Conservation (phyloP, 1,140 invertebrate species). For the Goniozus legneri region DNA sequence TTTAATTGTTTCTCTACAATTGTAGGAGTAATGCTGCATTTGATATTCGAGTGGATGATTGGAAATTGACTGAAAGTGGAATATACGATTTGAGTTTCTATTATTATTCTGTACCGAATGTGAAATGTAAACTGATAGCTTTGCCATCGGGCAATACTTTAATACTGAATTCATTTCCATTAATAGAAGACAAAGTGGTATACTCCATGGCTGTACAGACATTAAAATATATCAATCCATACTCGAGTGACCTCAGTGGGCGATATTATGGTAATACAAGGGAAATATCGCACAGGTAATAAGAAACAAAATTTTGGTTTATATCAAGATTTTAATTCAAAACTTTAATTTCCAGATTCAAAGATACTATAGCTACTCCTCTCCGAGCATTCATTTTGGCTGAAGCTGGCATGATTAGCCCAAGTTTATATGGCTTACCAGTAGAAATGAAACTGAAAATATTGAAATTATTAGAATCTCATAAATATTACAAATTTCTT, state of each 20-base stretch:
- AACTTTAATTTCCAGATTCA: conserved; percentile 28
- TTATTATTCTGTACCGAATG: conserved; percentile 4
- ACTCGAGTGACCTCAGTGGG: conserved; percentile 18
- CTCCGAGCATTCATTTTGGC: conserved; percentile 29
- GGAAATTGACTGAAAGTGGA: conserved; percentile 13
- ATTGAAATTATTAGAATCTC: conserved; percentile 8
- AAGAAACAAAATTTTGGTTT: conserved; percentile 1
- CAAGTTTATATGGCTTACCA: conserved; percentile 33
- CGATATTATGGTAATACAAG: conserved; percentile 35
- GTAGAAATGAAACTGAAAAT: conserved; percentile 28
- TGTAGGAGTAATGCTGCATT: no score
- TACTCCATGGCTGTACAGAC: conserved; percentile 19
- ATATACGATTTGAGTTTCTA: conserved; percentile 26
- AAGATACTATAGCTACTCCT: conserved; percentile 28
- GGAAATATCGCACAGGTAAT: conserved; percentile 34
- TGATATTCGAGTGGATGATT: no score
- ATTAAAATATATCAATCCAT: conserved; percentile 33
- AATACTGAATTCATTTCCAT: conserved; percentile 27
- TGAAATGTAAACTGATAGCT: conserved; percentile 28
- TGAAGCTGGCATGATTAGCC: conserved; percentile 21
- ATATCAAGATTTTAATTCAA: conserved; percentile 5
- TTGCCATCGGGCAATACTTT: conserved; percentile 30
- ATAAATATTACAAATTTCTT: no score
- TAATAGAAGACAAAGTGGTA: conserved; percentile 1
- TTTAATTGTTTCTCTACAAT: no score